Evolutionary conservation across 2,888 invertebrate genomes (phyloP), one percentile per base, ranked within the genome.

Genomic region (Erebia aethiops): DNA sequence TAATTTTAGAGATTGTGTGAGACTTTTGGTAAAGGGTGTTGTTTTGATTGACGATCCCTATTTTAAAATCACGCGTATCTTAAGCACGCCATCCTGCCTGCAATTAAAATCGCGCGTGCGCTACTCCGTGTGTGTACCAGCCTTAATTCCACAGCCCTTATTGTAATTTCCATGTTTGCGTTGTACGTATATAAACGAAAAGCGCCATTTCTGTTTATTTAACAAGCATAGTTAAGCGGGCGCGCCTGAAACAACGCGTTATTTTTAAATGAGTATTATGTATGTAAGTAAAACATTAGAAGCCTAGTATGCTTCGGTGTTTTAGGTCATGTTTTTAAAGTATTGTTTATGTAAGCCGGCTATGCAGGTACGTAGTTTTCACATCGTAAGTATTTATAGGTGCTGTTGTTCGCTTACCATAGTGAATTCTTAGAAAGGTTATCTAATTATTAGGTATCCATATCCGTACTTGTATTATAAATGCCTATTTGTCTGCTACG

Each of bases 91-190:
- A 9, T 7, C 35, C 1, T 35, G 35, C 7, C 35, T 46, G 46
- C 11, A 46, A 13, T 46, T 46, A 46, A 3, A 11, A 46, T 46
- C 46, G 46, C 13, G 51, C n/a, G 51, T n/a, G 5, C 51, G 14
- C 14, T n/a, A 7, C 51, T 14, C 14, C 8, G 7, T 1, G 51
- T 51, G 51, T 51, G n/a, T n/a, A 7, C 14, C 4, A 51, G n/a
- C n/a, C n/a, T 54, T 67, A 54, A 51, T 69, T 63, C 52, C 57
- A 46, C 57, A 13, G 49, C 58, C 58, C 67, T 60, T 57, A 63
- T 57, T 63, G 43, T 67, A 71, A 71, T 62, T 71, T 58, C 56
- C 67, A 58, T 58, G 46, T 51, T 69, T 58, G 70, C 62, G 14
- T 26, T 67, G 60, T 62, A 61, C 63, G 14, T 41, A 41, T 16